Evolutionary conservation across 2,797 vertebrate species (phyloP).

Genomic region (Streptopelia turtur): DNA sequence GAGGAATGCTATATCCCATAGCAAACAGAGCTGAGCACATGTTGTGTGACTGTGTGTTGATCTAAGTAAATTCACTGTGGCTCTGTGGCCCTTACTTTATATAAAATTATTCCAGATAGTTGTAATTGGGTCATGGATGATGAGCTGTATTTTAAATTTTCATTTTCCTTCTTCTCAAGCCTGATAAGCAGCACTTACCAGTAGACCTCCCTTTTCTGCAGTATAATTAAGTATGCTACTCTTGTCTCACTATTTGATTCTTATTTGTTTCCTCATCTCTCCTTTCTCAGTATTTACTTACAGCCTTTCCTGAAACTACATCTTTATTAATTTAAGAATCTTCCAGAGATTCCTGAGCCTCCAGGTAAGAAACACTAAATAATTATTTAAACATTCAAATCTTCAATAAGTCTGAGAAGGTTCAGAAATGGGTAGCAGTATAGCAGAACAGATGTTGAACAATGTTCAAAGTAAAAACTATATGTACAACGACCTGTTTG

Average conservation of each 20-base stretch:
- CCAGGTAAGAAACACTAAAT: background rate
- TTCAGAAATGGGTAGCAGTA: background rate
- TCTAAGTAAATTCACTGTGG: background rate
- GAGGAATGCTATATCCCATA: background rate
- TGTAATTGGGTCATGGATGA: background rate
- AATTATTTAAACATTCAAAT: background rate
- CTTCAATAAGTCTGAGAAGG: background rate
- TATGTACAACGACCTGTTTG: background rate
- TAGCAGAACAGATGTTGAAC: background rate
- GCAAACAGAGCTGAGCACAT: constrained; percentile 18
- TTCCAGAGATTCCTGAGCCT: background rate
- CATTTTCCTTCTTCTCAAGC: background rate
- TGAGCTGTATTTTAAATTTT: background rate
- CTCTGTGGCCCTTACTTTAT: background rate
- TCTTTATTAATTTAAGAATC: background rate
- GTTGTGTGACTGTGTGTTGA: constrained; percentile 11
- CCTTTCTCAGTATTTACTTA: background rate
- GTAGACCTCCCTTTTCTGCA: background rate
- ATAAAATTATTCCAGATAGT: background rate
- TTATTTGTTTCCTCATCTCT: background rate
- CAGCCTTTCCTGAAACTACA: background rate
- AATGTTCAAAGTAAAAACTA: background rate
- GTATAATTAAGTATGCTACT: background rate
- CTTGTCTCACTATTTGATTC: background rate
- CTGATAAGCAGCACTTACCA: background rate